These are phyloP conservation scores for Agapornis roseicollis DNA, from an alignment of 2,113 vertebrate genomes.

Conservation along the genomic window DNA sequence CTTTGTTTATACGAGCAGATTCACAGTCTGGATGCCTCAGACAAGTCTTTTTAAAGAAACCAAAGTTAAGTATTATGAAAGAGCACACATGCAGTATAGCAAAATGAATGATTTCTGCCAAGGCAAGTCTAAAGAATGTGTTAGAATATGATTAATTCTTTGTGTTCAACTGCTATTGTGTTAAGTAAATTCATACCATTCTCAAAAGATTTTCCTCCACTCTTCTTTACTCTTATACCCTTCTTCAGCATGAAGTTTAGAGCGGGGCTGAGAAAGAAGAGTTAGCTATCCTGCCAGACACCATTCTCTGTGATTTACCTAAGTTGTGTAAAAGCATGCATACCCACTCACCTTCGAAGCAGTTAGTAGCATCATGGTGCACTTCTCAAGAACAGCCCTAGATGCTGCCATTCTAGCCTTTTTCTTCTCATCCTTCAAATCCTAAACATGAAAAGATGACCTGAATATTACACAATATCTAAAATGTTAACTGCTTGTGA, in stretches of 20 bases:
- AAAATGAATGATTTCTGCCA: not conserved
- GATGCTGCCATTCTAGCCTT: constrained; percentile 97
- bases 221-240: not conserved
- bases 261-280: not conserved
- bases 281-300: not conserved
- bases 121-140: not conserved
- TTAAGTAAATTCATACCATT: not conserved
- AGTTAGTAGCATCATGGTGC: constrained; percentile 99
- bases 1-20: constrained; percentile 95
- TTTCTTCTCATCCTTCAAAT: constrained; percentile 98
- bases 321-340: not conserved
- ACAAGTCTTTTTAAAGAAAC: constrained; percentile 85
- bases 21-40: constrained; percentile 98
- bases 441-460: constrained; percentile 69
- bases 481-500: not conserved
- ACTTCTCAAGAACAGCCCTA: constrained; percentile 94
- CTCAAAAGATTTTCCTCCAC: not conserved
- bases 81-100: not conserved
- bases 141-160: not conserved
- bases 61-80: not conserved
- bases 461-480: not conserved
- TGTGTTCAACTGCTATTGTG: not conserved
- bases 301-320: not conserved
- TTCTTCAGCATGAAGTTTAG: not conserved
- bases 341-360: constrained; percentile 88